A percentile compares a stretch with the other conserved stretches of the same genome.
phyloP scores from a whole-genome alignment of 2,113 vertebrate species.

The Nycticebus coucang region DNA sequence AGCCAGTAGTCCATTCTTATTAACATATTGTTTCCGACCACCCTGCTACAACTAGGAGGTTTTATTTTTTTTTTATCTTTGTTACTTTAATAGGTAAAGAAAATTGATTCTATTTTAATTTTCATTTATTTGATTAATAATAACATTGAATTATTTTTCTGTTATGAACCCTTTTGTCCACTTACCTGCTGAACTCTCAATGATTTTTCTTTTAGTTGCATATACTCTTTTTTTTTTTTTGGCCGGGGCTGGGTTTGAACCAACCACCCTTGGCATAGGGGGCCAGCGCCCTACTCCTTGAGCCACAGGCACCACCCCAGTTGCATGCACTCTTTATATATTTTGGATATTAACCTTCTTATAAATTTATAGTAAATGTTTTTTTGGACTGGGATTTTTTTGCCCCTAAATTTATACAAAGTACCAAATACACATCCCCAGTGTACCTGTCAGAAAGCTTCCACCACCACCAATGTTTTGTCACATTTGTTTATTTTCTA shows the following conservation, averaged over 20 bases:
- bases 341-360: background rate
- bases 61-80: slow-evolving; percentile 38
- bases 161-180: background rate
- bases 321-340: background rate
- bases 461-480: background rate
- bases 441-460: background rate
- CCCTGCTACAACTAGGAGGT: background rate
- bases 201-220: background rate
- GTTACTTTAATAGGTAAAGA: slow-evolving; percentile 10
- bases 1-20: background rate
- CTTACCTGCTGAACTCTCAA: background rate
- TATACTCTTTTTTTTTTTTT: background rate
- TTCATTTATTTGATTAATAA: background rate
- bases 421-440: background rate
- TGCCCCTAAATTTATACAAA: background rate
- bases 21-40: background rate
- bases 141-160: slow-evolving; percentile 36
- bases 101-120: slow-evolving; percentile 36
- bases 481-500: background rate
- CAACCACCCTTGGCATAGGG: too few species aligned
- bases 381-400: background rate
- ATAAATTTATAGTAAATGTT: background rate
- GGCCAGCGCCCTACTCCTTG: too few species aligned
- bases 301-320: background rate
- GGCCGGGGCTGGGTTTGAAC: too few species aligned